Evolutionary conservation across 2,797 vertebrate species (phyloP), one percentile per base, ranked within the genome.

Genomic region (Takifugu rubripes): DNA sequence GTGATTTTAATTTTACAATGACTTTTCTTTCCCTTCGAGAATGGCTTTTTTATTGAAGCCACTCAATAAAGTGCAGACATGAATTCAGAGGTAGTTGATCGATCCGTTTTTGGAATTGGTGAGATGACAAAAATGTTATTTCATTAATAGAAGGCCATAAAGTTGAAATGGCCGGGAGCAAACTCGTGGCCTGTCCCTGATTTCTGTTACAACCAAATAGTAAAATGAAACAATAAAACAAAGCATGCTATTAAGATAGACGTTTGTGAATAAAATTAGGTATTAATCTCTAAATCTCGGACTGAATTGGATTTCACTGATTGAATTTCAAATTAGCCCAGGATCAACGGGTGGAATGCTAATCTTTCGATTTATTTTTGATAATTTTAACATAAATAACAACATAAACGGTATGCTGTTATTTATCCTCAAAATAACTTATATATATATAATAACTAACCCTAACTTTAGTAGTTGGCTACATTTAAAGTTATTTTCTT

Each of bases 1-100:
- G 93, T 93, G 93, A 91, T 93, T 93, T 84, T 95, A 91, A 94
- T 94, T 97, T 95, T 92, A 91, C 92, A 90, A 89, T 89, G 88
- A 64, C 81, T 85, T 77, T 78, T 78, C 61, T 61, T 33, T n/a
- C 31, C 11, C 64, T 63, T 74, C 68, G 81, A 87, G 92, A 90
- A 87, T 94, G 93, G 93, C 93, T 93, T 92, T 90, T 90, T 87
- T 40, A 86, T 85, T 83, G 74, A 70, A 92, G 89, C 87, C 91
- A 89, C 79, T 87, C 86, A 92, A 92, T 92, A 92, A 92, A 92
- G 85, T 88, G 36, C 84, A 83, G 78, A 48, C 86, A 89, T 91
- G 87, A 79, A 90, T 88, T 89, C 84, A 87, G 79, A 84, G 74
- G 74, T 76, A 79, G 58, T 61, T 74, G 71, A 81, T 79, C 75